Evolutionary conservation across 2,888 invertebrate genomes (phyloP).

Genomic region (Scaptomyza cyrtandrae): DNA sequence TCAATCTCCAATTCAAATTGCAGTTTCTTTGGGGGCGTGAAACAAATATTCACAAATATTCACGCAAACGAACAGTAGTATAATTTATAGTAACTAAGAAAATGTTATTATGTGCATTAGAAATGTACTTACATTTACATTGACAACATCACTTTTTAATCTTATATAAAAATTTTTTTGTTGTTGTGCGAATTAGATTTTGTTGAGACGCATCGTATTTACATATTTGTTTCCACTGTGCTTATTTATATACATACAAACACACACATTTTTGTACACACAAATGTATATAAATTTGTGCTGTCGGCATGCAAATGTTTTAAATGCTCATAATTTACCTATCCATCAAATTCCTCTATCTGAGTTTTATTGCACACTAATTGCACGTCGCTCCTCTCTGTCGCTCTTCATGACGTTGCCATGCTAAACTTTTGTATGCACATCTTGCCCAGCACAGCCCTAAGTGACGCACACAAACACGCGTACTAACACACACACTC

Average conservation of each 20-base stretch:
- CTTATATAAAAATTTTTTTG: not conserved
- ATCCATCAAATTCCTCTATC: constrained; percentile 43
- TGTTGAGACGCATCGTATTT: not conserved
- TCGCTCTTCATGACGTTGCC: not conserved
- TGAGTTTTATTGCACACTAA: constrained; percentile 58
- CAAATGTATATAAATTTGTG: not conserved
- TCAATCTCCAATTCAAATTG: constrained; percentile 58
- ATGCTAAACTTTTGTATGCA: constrained; percentile 47
- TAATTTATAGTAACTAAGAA: not conserved
- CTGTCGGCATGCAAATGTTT: constrained; percentile 47
- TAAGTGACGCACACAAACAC: constrained; percentile 29
- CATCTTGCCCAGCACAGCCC: constrained; percentile 52
- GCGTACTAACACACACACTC: constrained; percentile 5
- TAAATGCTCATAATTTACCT: constrained; percentile 50
- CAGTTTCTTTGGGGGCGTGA: constrained; percentile 13
- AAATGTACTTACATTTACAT: not conserved
- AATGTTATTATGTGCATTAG: not conserved
- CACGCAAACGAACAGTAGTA: not conserved
- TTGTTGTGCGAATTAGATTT: not conserved
- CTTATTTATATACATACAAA: not conserved
- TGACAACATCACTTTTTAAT: not conserved
- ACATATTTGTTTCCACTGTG: not conserved
- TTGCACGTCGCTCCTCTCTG: constrained; percentile 53
- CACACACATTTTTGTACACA: not conserved
- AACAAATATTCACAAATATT: constrained; percentile 3